phyloP scores from a whole-genome alignment of 2,797 vertebrate species.

The Epinephelus awoara region DNA sequence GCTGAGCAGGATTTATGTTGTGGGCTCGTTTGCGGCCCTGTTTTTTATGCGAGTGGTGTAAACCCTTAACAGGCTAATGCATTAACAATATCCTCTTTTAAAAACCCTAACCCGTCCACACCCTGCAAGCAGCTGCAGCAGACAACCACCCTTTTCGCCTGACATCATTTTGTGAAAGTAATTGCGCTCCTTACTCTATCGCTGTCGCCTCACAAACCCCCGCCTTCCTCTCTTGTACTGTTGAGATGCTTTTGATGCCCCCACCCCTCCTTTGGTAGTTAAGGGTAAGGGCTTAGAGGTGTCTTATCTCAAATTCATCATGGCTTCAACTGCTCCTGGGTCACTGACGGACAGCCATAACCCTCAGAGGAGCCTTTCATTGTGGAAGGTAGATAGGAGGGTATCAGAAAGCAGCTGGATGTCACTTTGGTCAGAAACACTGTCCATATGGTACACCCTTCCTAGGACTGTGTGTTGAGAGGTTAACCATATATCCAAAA shows the following conservation, averaged over 20 bases:
- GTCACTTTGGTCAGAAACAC: constrained; percentile 35
- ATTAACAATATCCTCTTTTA: constrained; percentile 70
- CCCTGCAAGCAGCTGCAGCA: constrained; percentile 43
- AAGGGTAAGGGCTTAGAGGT: constrained; percentile 69
- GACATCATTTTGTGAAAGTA: constrained; percentile 56
- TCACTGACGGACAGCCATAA: constrained; percentile 68
- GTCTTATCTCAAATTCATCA: constrained; percentile 80
- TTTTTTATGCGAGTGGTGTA: constrained; percentile 75
- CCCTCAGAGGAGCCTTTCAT: constrained; percentile 65
- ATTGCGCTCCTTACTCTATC: constrained; percentile 42
- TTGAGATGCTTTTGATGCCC: constrained; percentile 64
- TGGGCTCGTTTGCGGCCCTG: constrained; percentile 57
- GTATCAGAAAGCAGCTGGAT: constrained; percentile 41
- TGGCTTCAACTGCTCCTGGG: constrained; percentile 65
- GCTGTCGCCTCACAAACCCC: constrained; percentile 3
- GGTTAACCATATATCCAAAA: background rate
- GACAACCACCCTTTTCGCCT: constrained; percentile 19
- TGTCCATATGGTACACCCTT: background rate
- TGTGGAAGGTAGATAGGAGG: constrained; percentile 56
- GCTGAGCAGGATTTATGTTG: constrained; percentile 69
- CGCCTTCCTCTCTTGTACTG: constrained; percentile 23
- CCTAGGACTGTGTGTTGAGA: constrained; percentile 6
- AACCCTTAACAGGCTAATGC: constrained; percentile 78
- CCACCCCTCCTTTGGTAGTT: constrained; percentile 55
- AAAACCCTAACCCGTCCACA: constrained; percentile 37